phyloP scores from a whole-genome alignment of 37 sponge, comb jelly and placozoan genomes.

The Axinella damicornis region DNA sequence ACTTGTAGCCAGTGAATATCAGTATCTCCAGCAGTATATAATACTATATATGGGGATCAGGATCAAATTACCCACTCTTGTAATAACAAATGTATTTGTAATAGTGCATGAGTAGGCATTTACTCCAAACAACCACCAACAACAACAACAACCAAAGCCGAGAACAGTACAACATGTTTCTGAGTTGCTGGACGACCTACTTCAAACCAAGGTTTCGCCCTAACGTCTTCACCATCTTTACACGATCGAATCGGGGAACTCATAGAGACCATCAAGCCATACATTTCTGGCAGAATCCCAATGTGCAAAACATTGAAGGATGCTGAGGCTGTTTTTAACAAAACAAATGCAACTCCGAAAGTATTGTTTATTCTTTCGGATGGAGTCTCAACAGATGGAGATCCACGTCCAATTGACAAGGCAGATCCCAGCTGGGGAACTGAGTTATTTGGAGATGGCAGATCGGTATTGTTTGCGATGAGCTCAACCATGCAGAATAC shows the following conservation, averaged over 20 bases:
- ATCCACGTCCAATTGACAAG: conserved; percentile 18
- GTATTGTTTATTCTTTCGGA: conserved; percentile 63
- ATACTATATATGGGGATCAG: no score
- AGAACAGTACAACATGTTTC: conserved; percentile 40
- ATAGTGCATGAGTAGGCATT: no score
- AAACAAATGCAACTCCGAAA: not conserved
- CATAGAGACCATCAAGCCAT: conserved; percentile 41
- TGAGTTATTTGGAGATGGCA: no score
- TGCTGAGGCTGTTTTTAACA: conserved; percentile 27
- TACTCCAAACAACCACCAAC: no score
- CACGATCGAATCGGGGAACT: conserved; percentile 29
- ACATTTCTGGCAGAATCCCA: conserved; percentile 56
- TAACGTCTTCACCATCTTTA: conserved; percentile 1
- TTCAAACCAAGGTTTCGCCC: no score
- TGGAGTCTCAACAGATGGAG: conserved; percentile 49
- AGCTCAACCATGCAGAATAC: conserved; percentile 37
- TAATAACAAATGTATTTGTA: no score
- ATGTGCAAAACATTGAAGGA: conserved; percentile 52
- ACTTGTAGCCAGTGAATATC: no score
- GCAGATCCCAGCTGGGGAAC: not conserved
- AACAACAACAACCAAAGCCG: not conserved
- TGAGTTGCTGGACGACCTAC: conserved; percentile 12
- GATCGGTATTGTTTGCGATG: conserved; percentile 30
- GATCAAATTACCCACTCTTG: no score
- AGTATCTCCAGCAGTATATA: no score